These are phyloP conservation scores for Lamprotornis superbus DNA, from an alignment of 2,113 vertebrate genomes.

Conservation along the genomic window DNA sequence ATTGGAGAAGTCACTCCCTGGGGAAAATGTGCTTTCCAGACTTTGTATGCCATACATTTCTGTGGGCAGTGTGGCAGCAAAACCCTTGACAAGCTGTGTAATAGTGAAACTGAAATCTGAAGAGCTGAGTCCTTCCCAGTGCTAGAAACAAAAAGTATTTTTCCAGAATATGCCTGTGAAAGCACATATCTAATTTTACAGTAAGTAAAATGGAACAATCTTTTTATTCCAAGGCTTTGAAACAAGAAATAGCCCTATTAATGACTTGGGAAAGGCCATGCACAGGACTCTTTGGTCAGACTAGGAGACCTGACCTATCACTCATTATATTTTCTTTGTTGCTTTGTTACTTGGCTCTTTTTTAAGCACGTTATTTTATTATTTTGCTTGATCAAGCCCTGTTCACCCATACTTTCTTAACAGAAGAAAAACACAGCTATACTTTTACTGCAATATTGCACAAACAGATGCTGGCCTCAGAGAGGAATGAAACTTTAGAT, in stretches of 20 bases:
- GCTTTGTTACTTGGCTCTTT: not conserved
- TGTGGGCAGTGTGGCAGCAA: not conserved
- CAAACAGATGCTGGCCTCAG: slow-evolving; percentile 46
- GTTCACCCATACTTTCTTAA: not conserved
- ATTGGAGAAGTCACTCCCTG: not conserved
- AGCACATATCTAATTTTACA: not conserved
- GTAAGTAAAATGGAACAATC: not conserved
- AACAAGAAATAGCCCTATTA: not conserved
- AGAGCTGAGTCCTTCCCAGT: not conserved
- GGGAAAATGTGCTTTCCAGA: not conserved
- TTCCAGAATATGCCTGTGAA: not conserved
- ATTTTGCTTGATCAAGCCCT: not conserved
- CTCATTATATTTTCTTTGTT: not conserved
- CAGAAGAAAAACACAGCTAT: not conserved
- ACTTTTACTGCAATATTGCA: not conserved
- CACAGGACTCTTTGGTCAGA: not conserved
- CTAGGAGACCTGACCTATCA: not conserved
- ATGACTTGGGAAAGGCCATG: not conserved
- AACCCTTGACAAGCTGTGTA: not conserved
- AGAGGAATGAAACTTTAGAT: slow-evolving; percentile 60
- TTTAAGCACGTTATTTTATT: not conserved
- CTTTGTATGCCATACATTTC: not conserved
- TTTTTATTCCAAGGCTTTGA: not conserved
- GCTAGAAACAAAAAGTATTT: not conserved
- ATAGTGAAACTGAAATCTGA: not conserved